Percentiles rank a stretch among this genome's conserved stretches.
These are phyloP conservation scores for Melanogrammus aeglefinus DNA, from an alignment of 2,797 vertebrate genomes.

Conservation along the genomic window DNA sequence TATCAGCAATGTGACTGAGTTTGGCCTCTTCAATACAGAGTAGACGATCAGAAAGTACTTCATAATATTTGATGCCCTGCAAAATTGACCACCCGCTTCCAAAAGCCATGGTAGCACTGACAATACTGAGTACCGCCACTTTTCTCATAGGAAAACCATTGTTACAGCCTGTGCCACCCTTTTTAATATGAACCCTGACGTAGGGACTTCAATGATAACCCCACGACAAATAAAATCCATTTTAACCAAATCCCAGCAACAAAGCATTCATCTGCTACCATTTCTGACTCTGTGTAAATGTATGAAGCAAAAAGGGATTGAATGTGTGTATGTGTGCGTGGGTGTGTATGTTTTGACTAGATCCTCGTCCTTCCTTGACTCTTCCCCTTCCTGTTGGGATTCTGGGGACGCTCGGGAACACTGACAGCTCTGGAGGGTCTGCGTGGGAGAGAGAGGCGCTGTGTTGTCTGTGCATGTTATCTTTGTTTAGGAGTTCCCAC, in stretches of 20 bases:
- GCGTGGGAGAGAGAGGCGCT: conserved; percentile 12
- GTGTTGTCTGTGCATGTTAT: neutral
- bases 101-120: neutral
- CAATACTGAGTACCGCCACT: neutral
- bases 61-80: neutral
- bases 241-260: neutral
- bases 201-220: neutral
- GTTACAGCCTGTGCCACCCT: neutral
- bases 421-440: conserved; percentile 13
- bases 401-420: conserved; percentile 52
- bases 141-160: neutral
- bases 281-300: conserved; percentile 13
- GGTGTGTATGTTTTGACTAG: conserved; percentile 44
- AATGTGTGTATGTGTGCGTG: neutral
- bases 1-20: neutral
- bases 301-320: neutral
- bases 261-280: neutral
- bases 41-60: neutral
- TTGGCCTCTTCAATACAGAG: neutral
- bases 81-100: neutral
- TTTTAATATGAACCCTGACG: neutral
- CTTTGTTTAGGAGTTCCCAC: neutral
- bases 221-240: neutral
- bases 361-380: conserved; percentile 47
- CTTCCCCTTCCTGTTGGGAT: conserved; percentile 58